These are phyloP conservation scores for Pristionchus arcanus DNA, from an alignment of 2,888 invertebrate genomes.

Conservation along the genomic window DNA sequence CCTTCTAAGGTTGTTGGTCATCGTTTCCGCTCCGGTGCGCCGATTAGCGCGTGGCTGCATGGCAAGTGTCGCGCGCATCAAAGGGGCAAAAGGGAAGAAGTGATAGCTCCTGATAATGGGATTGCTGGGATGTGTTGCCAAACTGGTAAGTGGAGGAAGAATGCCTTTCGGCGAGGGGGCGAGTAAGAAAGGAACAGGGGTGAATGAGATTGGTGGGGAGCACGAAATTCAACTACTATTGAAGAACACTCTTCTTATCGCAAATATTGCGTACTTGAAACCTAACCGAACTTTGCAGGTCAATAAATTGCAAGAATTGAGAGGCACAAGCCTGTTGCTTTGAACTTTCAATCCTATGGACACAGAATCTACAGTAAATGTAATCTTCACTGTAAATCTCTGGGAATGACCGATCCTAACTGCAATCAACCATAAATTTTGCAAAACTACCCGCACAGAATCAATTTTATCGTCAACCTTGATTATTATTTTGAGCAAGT, in stretches of 20 bases:
- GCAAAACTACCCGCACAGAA: too few relatives aligned
- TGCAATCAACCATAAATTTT: too few relatives aligned
- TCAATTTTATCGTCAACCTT: too few relatives aligned
- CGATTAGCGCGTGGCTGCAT: conserved; percentile 19
- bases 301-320: too few relatives aligned
- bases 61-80: conserved; percentile 24
- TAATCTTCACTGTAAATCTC: too few relatives aligned
- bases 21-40: conserved; percentile 4
- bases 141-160: neutral
- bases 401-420: too few relatives aligned
- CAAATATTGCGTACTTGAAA: neutral
- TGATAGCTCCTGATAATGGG: conserved; percentile 36
- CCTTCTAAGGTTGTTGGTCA: conserved; percentile 6
- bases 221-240: neutral
- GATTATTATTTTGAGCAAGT: too few relatives aligned
- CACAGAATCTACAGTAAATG: too few relatives aligned
- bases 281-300: neutral
- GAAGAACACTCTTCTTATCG: too few relatives aligned
- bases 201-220: neutral
- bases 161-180: conserved; percentile 6
- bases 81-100: neutral
- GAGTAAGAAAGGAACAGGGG: neutral
- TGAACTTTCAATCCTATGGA: too few relatives aligned
- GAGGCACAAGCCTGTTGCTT: too few relatives aligned
- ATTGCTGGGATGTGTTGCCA: conserved; percentile 11